Evolutionary conservation across 2,888 invertebrate genomes (phyloP), one percentile per base, ranked within the genome.

Genomic region (Heteromyza rotundicornis): DNA sequence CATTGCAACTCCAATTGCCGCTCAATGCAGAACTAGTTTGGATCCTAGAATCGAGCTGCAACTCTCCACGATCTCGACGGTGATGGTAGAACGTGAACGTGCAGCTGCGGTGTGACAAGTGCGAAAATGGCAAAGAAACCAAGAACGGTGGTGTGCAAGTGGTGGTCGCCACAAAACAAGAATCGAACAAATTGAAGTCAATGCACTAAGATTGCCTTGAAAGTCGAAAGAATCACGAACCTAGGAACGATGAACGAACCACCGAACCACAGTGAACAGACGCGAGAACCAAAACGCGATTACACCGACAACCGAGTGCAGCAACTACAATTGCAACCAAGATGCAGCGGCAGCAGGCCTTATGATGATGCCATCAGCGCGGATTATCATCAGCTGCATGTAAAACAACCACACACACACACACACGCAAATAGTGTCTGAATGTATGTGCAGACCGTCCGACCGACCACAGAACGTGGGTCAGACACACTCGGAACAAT

Each of bases 201-300:
- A 75, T 71, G 74, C 68, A 73, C 74, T 73, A 70, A 62, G 69
- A 70, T 73, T 71, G 71, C 74, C 70, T 71, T 71, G 68, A 70
- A 72, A 47, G 20, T 19, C 47, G 19, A 20, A 47, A 47, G 47
- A 17, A 47, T 5, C 17, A 14, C 3, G 10, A 40, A 40, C n/a
- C 14, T 40, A n/a, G 10, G 47, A 40, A 40, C 40, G 47, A 3
- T 14, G 14, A 7, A 8, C 47, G 47, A 47, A 40, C 19, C 5
- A 40, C 14, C 10, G 16, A 3, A n/a, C 40, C 14, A n/a, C n/a
- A n/a, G n/a, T n/a, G 40, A 7, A 40, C 40, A 7, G 27, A 5
- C 27, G 27, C 40, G 47, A 7, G 20, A 17, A 20, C 47, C 7
- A 47, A 5, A 20, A 47, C 7, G 47, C 47, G 19, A 17, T 14